Percentiles rank a stretch among this genome's conserved stretches.
Conservation (phyloP, 2,888 invertebrate genomes). For the Hyposoter dolosus region DNA sequence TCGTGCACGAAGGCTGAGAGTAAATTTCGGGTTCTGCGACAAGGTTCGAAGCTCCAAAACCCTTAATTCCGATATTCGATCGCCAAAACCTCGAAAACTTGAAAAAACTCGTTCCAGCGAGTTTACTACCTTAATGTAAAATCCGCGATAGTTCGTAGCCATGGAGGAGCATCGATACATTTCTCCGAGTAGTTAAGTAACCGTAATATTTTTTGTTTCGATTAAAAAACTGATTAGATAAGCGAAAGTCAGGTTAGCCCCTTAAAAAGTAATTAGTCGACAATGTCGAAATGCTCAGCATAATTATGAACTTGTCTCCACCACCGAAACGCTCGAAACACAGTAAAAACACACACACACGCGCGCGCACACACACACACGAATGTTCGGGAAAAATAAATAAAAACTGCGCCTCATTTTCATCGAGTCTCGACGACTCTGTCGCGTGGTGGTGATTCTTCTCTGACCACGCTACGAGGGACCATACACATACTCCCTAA, state of each 20-base stretch:
- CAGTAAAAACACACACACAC: conserved; percentile 1
- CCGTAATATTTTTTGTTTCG: background rate
- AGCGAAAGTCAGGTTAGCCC: background rate
- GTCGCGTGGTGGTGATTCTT: conserved; percentile 18
- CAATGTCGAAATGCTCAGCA: background rate
- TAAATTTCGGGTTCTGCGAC: too few relatives aligned
- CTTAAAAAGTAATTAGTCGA: background rate
- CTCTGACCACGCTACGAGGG: conserved; percentile 31
- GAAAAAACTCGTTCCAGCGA: too few relatives aligned
- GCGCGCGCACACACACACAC: too few relatives aligned
- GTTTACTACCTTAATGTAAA: too few relatives aligned
- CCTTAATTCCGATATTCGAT: background rate
- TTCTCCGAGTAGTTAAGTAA: background rate
- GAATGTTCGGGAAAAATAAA: background rate
- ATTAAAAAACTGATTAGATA: background rate
- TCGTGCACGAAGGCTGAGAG: too few relatives aligned
- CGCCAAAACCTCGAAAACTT: too few relatives aligned
- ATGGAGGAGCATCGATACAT: too few relatives aligned
- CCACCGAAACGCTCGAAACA: background rate
- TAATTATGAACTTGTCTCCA: background rate
- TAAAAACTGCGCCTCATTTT: conserved; percentile 27
- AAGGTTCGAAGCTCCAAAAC: background rate
- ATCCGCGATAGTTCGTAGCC: too few relatives aligned
- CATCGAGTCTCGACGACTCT: background rate
- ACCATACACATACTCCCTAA: conserved; percentile 25